A percentile compares a stretch with the other conserved stretches of the same genome.
Conservation (phyloP, 1,140 invertebrate species). For the Achatina immaculata region DNA sequence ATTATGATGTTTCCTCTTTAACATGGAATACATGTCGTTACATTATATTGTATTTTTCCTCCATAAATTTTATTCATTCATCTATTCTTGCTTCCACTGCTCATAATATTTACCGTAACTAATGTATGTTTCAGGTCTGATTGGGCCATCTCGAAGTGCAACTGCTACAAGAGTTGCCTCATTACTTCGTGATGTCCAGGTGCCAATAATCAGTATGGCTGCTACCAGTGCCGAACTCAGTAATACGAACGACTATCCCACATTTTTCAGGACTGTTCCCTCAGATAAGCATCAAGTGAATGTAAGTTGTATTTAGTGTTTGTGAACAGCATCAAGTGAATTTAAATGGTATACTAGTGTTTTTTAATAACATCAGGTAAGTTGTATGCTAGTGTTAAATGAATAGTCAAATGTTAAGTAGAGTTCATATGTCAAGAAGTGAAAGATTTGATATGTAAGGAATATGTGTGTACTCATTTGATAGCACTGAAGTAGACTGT, state of each 20-base stretch:
- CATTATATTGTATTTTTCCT: no score
- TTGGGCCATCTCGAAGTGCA: conserved; percentile 51
- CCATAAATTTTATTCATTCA: no score
- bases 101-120: no score
- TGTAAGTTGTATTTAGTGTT: conserved; percentile 54
- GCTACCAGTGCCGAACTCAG: conserved; percentile 81
- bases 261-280: conserved; percentile 85
- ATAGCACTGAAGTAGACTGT: no score
- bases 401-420: no score
- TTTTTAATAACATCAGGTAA: neutral
- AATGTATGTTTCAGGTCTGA: neutral
- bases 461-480: no score
- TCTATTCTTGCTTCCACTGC: no score
- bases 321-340: neutral
- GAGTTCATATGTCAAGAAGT: no score
- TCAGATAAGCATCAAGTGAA: conserved; percentile 84
- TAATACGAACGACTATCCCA: conserved; percentile 75
- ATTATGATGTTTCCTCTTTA: no score
- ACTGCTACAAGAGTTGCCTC: conserved; percentile 46
- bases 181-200: conserved; percentile 40
- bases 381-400: no score
- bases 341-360: neutral
- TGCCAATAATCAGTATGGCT: conserved; percentile 79
- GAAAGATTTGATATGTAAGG: no score
- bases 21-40: no score